A percentile compares a stretch with the other conserved stretches of the same genome.
phyloP scores from a whole-genome alignment of 2,113 vertebrate species.

The Phocoena sinus region DNA sequence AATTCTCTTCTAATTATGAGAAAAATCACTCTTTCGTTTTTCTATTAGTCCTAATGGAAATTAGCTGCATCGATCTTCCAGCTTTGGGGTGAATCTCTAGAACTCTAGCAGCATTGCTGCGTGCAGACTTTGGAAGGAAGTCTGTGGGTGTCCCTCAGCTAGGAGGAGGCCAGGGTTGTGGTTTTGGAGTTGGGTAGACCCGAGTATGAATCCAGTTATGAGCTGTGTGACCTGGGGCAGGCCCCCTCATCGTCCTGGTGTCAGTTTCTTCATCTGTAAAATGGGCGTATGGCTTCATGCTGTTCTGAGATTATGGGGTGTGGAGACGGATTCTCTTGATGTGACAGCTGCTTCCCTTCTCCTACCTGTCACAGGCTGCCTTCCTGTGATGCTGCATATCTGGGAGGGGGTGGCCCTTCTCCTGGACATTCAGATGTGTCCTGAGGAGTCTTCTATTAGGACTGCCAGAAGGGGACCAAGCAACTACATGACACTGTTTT shows the following conservation, averaged over 20 bases:
- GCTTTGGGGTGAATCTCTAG: neutral
- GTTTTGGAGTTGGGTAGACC: neutral
- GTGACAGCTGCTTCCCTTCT: accelerated
- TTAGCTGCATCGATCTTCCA: neutral
- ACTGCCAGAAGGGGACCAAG: neutral
- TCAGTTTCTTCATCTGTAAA: neutral
- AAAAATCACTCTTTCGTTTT: slow-evolving; percentile 19
- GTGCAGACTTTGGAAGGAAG: neutral
- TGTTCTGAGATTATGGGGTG: neutral
- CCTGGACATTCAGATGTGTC: neutral
- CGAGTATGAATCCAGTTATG: neutral
- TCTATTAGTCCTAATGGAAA: slow-evolving; percentile 55
- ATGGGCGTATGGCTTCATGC: neutral
- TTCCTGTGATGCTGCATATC: too few species aligned
- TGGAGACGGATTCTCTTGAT: neutral
- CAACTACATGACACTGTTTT: neutral
- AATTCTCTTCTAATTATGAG: slow-evolving; percentile 63
- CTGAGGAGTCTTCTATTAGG: neutral
- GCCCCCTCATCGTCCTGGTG: too few species aligned
- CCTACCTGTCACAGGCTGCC: neutral
- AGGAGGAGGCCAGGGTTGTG: neutral
- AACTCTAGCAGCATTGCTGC: neutral
- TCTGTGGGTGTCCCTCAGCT: accelerated
- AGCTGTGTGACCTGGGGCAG: neutral
- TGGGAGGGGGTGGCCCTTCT: neutral